Percentiles rank a stretch among this genome's conserved stretches.
phyloP scores from a whole-genome alignment of 2,113 vertebrate species.

The Menidia beryllina region DNA sequence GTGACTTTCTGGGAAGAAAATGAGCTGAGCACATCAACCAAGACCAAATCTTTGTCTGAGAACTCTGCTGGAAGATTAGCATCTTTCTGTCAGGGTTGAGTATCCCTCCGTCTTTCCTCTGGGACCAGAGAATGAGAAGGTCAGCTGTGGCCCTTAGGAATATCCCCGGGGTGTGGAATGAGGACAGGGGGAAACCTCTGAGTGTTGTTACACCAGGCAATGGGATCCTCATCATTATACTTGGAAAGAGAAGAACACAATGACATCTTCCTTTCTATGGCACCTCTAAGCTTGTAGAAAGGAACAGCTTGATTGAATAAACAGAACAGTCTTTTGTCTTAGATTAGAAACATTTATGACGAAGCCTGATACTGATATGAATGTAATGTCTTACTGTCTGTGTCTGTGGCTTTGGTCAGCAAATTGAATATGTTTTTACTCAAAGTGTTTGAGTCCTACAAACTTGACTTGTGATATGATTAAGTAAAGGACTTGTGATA shows the following conservation, averaged over 20 bases:
- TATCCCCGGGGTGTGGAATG: not conserved
- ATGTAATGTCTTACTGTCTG: no score
- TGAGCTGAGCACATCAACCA: conserved; percentile 36
- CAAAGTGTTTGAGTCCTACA: no score
- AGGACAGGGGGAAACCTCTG: not conserved
- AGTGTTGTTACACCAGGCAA: conserved; percentile 29
- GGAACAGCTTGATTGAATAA: not conserved
- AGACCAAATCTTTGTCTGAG: conserved; percentile 33
- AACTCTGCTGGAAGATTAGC: conserved; percentile 32
- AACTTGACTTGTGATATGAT: no score
- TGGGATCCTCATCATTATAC: conserved; percentile 2
- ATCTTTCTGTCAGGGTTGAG: conserved; percentile 28
- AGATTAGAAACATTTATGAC: no score
- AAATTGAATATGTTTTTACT: no score
- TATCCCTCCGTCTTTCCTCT: conserved; percentile 29
- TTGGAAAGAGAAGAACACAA: conserved; percentile 18
- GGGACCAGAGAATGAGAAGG: conserved; percentile 26
- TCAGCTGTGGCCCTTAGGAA: conserved; percentile 18
- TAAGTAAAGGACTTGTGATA: no score
- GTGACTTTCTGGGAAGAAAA: conserved; percentile 27
- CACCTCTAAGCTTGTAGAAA: not conserved
- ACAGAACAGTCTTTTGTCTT: not conserved
- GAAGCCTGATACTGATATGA: no score
- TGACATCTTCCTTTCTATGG: conserved; percentile 16
- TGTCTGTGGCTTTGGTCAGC: no score